Conservation (phyloP, 2,888 invertebrate species). For the Rutpela maculata region DNA sequence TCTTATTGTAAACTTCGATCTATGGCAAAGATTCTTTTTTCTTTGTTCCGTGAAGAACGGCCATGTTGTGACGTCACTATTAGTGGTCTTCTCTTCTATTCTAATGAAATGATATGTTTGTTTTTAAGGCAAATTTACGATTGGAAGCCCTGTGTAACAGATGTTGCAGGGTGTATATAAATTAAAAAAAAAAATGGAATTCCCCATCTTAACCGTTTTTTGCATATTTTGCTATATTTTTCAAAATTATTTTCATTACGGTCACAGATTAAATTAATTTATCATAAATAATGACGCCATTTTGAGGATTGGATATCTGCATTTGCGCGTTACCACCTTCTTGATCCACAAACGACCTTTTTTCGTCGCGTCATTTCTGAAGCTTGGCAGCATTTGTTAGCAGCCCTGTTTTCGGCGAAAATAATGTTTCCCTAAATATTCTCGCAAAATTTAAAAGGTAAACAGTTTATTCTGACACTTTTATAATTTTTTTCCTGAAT, state of each 20-base stretch:
- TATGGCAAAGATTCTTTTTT: no score
- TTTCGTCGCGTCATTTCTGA: constrained; percentile 64
- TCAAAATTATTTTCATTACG: background rate
- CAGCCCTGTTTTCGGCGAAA: constrained; percentile 73
- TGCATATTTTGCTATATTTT: background rate
- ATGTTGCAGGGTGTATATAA: constrained; percentile 19
- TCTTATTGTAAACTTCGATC: no score
- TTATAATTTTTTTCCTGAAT: constrained; percentile 24
- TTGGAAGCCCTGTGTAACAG: constrained; percentile 37
- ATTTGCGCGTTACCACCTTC: constrained; percentile 34
- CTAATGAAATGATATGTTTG: background rate
- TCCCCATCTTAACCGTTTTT: background rate
- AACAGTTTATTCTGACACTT: constrained; percentile 47
- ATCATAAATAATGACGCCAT: constrained; percentile 30
- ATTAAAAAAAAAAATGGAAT: background rate
- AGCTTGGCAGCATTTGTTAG: constrained; percentile 75
- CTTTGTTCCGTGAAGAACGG: no score
- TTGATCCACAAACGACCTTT: constrained; percentile 42
- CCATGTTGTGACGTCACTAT: no score
- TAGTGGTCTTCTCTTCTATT: no score
- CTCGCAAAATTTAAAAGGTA: constrained; percentile 70
- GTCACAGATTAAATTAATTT: constrained; percentile 4
- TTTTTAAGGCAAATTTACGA: constrained; percentile 25
- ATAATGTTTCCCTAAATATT: constrained; percentile 74
- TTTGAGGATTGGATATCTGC: constrained; percentile 22